Evolutionary conservation across 2,888 invertebrate genomes (phyloP).

Genomic region (Trachelus stipa): DNA sequence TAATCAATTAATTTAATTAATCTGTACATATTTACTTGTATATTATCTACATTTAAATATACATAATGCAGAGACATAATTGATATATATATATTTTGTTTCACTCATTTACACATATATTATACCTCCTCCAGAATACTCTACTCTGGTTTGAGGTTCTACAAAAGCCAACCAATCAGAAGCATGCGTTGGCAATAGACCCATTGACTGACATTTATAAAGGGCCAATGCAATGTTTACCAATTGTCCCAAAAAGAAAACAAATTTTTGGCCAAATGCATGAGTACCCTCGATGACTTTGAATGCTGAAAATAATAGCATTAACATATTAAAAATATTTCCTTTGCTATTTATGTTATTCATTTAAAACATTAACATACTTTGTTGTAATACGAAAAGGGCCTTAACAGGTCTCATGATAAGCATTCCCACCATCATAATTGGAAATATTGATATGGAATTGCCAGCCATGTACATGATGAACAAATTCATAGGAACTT

Average conservation of each 20-base stretch:
- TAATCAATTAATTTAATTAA: conserved; percentile 16
- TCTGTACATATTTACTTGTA: conserved; percentile 4
- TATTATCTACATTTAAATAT: conserved; percentile 17
- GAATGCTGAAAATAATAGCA: conserved; percentile 71
- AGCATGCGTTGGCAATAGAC: conserved; percentile 93
- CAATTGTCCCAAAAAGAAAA: conserved; percentile 93
- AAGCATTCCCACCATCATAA: conserved; percentile 99
- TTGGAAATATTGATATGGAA: conserved; percentile 98
- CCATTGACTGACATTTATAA: conserved; percentile 99
- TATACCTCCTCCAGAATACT: conserved; percentile 86
- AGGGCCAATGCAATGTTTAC: conserved; percentile 91
- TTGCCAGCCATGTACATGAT: conserved; percentile 99
- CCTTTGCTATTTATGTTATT: conserved; percentile 1
- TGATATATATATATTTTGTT: conserved; percentile 15
- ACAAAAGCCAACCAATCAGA: conserved; percentile 99
- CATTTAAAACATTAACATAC: conserved; percentile 41
- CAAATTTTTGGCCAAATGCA: conserved; percentile 90
- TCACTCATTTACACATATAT: conserved; percentile 52
- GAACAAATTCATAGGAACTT: conserved; percentile 98
- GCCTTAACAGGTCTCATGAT: conserved; percentile 96
- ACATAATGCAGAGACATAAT: conserved; percentile 13
- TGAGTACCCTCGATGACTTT: conserved; percentile 95
- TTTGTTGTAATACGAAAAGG: conserved; percentile 87
- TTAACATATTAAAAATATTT: conserved; percentile 9
- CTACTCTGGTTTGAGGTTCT: conserved; percentile 86